Evolutionary conservation across 2,888 invertebrate species (phyloP), one percentile per base, ranked within the genome.

Genomic region (Seira sanloemensis): DNA sequence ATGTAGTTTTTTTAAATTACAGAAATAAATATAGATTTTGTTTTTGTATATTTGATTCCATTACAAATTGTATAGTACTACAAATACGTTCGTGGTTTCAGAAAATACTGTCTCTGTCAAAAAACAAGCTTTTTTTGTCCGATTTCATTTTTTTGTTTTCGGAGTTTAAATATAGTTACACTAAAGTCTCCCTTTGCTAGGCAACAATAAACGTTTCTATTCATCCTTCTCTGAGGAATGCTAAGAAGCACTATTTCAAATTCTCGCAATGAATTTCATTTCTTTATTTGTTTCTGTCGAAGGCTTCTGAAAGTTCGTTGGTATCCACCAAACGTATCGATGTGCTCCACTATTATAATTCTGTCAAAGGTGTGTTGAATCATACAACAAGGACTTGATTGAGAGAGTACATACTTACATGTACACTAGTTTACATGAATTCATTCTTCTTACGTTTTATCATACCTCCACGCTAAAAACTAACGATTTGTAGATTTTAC

Each of bases 251-350:
- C 23, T 66, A 66, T 7, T 23, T 37, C 25, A 65, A 27, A 18
- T 62, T 62, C 62, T n/a, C n/a, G n/a, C n/a, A n/a, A n/a, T n/a
- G n/a, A 62, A 19, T 19, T 62, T 62, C 58, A 58, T 16, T 58
- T 24, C 69, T 26, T 62, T 62, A 0, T 79, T 72, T 23, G 62
- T 9, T 16, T 72, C 19, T 71, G 25, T 7, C 72, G 79, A 79
- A 79, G 72, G 79, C 73, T 79, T 66, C 25, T 79, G 79, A 79
- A 79, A 79, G 79, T 79, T 79, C 79, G 66, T 72, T 72, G 79
- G 79, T 79, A 67, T 68, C 16, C 67, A 67, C 58, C 69, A 27
- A 27, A 37, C 27, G 69, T 37, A 27, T 1, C 25, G n/a, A n/a
- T 25, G 58, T 67, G 50, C 26, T 37, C 66, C 50, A 65, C 19